Evolutionary conservation across 1,140 invertebrate genomes (phyloP), one percentile per base, ranked within the genome.

Genomic region (Zaprionus davidi): DNA sequence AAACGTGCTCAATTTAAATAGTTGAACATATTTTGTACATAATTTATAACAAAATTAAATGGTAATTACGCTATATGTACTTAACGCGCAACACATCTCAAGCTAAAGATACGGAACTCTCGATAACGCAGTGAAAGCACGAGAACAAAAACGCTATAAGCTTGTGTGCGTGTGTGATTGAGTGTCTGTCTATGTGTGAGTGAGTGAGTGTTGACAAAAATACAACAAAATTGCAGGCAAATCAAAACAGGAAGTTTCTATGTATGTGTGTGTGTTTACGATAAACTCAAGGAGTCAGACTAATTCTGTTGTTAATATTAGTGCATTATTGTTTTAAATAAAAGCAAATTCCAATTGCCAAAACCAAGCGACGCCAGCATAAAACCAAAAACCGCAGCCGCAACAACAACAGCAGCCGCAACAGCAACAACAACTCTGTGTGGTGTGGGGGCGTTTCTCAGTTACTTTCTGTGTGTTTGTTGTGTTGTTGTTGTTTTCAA

Each of bases 171-270:
- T 55, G 28, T 38, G 38, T 26, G 41, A 46, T 20, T 46, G 41
- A 46, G 56, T 41, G 38, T 44, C 22, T 24, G 60, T 71, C 24
- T 55, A 55, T 70, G 62, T 69, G 36, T 74, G 69, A 64, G 71
- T 65, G 58, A 68, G 68, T 85, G 68, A 82, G 74, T 87, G 83
- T 87, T 87, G 84, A 87, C 84, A 88, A 84, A 81, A 87, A 83
- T 84, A 88, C 82, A 87, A 86, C 76, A 85, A 78, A 88, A 75
- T 77, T 57, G 67, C 62, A 76, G 71, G 71, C 81, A 76, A 88
- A 88, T 81, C 84, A 88, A 88, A 90, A 88, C 84, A 88, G 84
- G 84, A 88, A 88, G 85, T 88, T 65, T 34, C 11, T 11, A 3
- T 63, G 28, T 34, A 28, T 56, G 53, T 20, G 20, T 20, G 20